Evolutionary conservation across 1,140 invertebrate genomes (phyloP).

Genomic region (Helicoverpa armigera): DNA sequence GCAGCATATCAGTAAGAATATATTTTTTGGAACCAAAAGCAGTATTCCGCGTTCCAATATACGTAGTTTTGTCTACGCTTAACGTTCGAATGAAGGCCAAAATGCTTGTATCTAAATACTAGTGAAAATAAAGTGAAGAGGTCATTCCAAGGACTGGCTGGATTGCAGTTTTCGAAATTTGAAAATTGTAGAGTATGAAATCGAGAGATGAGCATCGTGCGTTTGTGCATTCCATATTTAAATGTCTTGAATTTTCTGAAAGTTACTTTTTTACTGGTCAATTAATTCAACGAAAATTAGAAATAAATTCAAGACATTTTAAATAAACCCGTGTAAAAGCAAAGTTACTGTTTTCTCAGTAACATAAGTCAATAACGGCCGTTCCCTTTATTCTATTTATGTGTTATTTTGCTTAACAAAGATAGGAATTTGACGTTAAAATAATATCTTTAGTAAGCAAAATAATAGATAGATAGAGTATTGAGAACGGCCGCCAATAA

Average conservation of each 20-base stretch:
- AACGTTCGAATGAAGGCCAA: neutral
- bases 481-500: neutral
- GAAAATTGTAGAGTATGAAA: slow-evolving; percentile 23
- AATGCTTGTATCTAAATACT: slow-evolving; percentile 13
- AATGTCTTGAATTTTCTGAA: slow-evolving; percentile 11
- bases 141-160: slow-evolving; percentile 34
- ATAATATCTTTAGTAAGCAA: too few species aligned
- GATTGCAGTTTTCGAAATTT: neutral
- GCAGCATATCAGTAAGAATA: neutral
- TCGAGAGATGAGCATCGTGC: slow-evolving; percentile 39
- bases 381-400: too few species aligned
- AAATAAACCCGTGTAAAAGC: neutral
- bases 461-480: too few species aligned
- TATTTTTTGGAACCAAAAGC: neutral
- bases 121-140: slow-evolving; percentile 32
- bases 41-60: neutral
- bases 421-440: too few species aligned
- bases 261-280: neutral
- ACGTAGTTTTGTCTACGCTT: slow-evolving; percentile 18
- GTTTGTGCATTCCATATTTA: slow-evolving; percentile 18
- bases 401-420: too few species aligned
- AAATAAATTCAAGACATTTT: slow-evolving; percentile 10
- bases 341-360: neutral
- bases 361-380: neutral
- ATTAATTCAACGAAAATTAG: neutral